Percentiles rank a stretch among this genome's conserved stretches.
phyloP scores from a whole-genome alignment of 2,888 invertebrate species.

The Ecliptopera silaceata region DNA sequence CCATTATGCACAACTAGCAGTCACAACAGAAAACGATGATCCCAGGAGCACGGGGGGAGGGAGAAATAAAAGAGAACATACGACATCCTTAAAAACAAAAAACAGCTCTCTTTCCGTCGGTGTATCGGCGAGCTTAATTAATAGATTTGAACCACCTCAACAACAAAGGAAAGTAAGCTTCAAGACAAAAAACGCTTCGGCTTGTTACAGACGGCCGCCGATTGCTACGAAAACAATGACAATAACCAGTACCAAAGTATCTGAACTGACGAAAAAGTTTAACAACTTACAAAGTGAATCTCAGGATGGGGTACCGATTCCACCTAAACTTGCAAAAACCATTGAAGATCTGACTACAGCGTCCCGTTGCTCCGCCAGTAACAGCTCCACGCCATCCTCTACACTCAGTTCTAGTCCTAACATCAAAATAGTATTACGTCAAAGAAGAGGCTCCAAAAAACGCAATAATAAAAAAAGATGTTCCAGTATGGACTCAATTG shows the following conservation, averaged over 20 bases:
- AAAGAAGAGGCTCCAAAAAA: conserved; percentile 72
- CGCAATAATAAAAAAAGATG: conserved; percentile 77
- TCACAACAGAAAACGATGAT: conserved; percentile 70
- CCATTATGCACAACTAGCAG: conserved; percentile 74
- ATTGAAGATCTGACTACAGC: conserved; percentile 70
- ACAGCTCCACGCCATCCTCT: conserved; percentile 74
- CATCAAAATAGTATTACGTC: conserved; percentile 76
- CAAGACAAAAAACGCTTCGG: conserved; percentile 81
- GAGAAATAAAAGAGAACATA: conserved; percentile 40
- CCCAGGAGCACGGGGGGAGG: conserved; percentile 78
- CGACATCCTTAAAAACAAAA: conserved; percentile 43
- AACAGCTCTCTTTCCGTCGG: conserved; percentile 45
- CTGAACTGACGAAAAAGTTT: conserved; percentile 87
- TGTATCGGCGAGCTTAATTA: conserved; percentile 52
- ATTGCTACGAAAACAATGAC: conserved; percentile 73
- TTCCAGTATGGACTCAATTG: conserved; percentile 76
- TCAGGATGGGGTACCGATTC: conserved; percentile 68
- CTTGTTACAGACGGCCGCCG: conserved; percentile 71
- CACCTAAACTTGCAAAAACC: conserved; percentile 81
- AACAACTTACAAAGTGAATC: conserved; percentile 84
- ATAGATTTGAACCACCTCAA: conserved; percentile 64
- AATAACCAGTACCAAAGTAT: conserved; percentile 83
- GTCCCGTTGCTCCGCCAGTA: conserved; percentile 61
- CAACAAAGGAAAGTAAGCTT: conserved; percentile 83
- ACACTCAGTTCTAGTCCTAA: conserved; percentile 76